These are phyloP conservation scores for Passer domesticus DNA, from an alignment of 2,113 vertebrate genomes.

Conservation along the genomic window DNA sequence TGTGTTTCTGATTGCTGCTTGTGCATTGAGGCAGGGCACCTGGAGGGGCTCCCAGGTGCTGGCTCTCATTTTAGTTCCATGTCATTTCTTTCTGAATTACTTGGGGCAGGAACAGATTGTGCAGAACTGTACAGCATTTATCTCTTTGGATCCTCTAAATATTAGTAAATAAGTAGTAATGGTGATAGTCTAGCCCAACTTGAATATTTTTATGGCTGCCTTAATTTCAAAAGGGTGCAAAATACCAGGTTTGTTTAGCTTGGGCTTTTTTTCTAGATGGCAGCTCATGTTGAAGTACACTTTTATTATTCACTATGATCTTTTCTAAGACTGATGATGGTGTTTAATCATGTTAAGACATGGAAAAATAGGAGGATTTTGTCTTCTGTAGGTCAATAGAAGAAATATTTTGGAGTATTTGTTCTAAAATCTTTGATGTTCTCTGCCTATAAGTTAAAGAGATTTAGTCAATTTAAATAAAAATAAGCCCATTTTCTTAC, in stretches of 20 bases:
- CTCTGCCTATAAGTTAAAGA: not conserved
- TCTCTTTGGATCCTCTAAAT: not conserved
- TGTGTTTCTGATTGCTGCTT: not conserved
- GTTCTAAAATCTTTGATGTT: not conserved
- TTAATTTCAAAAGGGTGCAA: not conserved
- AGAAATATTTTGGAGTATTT: not conserved
- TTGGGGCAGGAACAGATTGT: not conserved
- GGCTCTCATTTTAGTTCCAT: not conserved
- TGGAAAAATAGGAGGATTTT: not conserved
- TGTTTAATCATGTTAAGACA: not conserved
- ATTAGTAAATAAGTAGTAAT: not conserved
- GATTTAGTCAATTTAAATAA: not conserved
- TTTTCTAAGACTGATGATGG: not conserved
- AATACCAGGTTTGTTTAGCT: not conserved
- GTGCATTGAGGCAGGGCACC: not conserved
- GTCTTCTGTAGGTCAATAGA: not conserved
- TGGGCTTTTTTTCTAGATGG: fast-evolving
- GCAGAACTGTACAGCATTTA: not conserved
- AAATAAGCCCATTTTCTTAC: not conserved
- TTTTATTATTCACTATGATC: not conserved
- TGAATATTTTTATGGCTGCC: not conserved
- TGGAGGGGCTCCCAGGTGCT: not conserved
- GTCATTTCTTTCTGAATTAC: not conserved
- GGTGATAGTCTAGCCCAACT: not conserved
- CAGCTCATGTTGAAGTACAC: not conserved